These are phyloP conservation scores for Dicerorhinus sumatrensis DNA, from an alignment of 2,113 vertebrate species.

Conservation along the genomic window DNA sequence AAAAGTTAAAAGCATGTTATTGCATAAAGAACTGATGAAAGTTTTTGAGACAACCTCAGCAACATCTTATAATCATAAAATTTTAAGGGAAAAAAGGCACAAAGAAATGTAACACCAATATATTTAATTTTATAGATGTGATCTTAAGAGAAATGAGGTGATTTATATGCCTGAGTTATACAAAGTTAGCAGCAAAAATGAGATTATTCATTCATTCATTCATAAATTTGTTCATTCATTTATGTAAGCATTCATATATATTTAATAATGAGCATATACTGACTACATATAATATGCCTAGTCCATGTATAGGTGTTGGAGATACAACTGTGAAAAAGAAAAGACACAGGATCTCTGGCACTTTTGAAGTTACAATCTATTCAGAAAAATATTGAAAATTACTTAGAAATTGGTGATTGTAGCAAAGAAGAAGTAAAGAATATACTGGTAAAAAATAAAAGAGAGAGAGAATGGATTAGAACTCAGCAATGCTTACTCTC, in stretches of 20 bases:
- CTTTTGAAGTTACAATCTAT: background rate
- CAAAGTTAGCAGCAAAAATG: background rate
- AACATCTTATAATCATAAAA: background rate
- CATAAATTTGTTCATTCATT: background rate
- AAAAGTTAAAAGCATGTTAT: background rate
- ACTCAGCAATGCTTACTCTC: background rate
- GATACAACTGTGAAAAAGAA: background rate
- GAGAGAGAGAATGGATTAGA: background rate
- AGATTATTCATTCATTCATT: background rate
- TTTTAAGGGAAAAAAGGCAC: background rate
- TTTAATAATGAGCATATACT: background rate
- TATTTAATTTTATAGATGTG: background rate
- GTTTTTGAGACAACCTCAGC: background rate
- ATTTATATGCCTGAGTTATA: background rate
- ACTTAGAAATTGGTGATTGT: background rate
- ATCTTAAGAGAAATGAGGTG: background rate
- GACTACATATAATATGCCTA: background rate
- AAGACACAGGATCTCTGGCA: background rate
- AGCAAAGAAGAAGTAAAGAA: background rate
- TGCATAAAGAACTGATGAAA: background rate
- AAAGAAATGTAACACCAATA: background rate
- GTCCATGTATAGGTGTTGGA: fast-evolving
- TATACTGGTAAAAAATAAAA: too few relatives aligned
- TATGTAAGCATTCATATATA: background rate
- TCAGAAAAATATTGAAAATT: background rate